A percentile compares a stretch with the other conserved stretches of the same genome.
phyloP scores from a whole-genome alignment of 2,888 invertebrate genomes.

The Elaeidobius kamerunicus region DNA sequence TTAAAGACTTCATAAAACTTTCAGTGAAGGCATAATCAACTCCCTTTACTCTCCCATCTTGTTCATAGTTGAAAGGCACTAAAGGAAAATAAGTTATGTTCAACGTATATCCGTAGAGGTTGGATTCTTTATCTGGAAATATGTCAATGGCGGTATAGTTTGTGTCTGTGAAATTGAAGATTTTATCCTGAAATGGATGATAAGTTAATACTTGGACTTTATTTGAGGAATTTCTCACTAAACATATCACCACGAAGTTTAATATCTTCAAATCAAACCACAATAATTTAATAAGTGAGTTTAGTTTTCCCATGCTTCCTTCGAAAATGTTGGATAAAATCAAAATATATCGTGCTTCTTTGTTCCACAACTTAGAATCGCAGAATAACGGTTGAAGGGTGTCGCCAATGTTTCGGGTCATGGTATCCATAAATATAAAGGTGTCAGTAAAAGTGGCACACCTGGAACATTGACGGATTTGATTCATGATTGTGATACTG shows the following conservation, averaged over 20 bases:
- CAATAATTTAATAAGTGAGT: neutral
- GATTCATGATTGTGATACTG: neutral
- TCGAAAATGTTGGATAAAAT: neutral
- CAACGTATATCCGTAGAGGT: neutral
- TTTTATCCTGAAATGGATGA: neutral
- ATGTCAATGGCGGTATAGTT: neutral
- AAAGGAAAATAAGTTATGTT: neutral
- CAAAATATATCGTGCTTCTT: neutral
- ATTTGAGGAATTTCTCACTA: neutral
- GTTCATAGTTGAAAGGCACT: neutral
- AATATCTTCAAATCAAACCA: neutral
- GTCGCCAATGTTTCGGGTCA: neutral
- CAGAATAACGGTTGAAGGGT: neutral
- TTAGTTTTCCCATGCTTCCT: neutral
- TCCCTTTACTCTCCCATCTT: neutral
- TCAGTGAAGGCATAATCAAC: neutral
- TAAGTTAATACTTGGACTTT: neutral
- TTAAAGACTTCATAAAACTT: neutral
- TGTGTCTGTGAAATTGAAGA: neutral
- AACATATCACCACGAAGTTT: neutral
- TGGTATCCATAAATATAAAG: neutral
- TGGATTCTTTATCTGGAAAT: neutral
- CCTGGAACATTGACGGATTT: neutral
- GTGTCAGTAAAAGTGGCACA: neutral
- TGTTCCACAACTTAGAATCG: neutral